These are phyloP conservation scores for Macaria notata DNA, from an alignment of 2,888 invertebrate species.

Conservation along the genomic window DNA sequence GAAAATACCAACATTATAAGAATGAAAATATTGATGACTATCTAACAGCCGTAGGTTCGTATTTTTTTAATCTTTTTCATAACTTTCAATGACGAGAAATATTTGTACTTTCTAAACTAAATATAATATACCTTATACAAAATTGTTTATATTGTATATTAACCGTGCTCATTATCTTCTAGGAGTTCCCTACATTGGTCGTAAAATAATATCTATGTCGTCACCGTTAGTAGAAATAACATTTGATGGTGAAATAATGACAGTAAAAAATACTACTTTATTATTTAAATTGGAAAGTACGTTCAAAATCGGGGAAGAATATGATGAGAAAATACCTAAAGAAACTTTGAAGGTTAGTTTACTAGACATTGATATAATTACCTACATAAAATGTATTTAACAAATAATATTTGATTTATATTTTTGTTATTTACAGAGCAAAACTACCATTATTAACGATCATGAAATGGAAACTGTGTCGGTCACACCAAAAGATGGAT, in stretches of 20 bases:
- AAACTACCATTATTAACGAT: conserved; percentile 27
- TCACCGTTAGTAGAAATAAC: conserved; percentile 74
- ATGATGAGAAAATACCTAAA: conserved; percentile 80
- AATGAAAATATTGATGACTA: conserved; percentile 86
- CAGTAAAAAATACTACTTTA: conserved; percentile 52
- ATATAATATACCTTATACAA: no score
- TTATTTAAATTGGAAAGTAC: conserved; percentile 14
- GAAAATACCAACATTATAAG: conserved; percentile 84
- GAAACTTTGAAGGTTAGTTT: conserved; percentile 44
- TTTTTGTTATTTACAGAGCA: conserved; percentile 14
- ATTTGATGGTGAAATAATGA: conserved; percentile 67
- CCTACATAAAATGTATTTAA: no score
- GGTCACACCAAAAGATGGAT: conserved; percentile 47
- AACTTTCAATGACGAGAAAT: no score
- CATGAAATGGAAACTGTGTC: conserved; percentile 59
- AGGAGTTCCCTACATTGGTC: conserved; percentile 78
- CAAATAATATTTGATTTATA: no score
- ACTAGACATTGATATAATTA: not conserved
- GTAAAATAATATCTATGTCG: conserved; percentile 76
- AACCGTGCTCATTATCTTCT: conserved; percentile 30
- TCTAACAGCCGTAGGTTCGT: conserved; percentile 82
- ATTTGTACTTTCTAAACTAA: no score
- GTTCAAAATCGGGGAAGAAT: conserved; percentile 76
- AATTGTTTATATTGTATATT: no score
- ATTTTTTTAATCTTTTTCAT: not conserved